Evolutionary conservation across 1,140 invertebrate species (phyloP).

Genomic region (Caenorhabditis tropicalis): DNA sequence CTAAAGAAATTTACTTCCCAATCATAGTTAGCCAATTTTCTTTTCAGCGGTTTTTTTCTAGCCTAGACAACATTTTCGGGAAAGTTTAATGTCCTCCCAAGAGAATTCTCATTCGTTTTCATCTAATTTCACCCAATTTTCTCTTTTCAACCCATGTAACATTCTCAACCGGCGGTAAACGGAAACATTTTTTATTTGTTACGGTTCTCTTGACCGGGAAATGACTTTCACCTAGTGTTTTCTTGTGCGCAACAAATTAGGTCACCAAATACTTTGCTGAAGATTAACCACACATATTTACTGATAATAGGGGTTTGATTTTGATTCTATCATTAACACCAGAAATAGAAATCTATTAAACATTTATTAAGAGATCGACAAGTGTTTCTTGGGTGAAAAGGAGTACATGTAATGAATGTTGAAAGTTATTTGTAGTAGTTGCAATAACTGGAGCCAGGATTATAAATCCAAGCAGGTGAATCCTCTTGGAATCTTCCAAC

Average conservation of each 20-base stretch:
- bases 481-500: slow-evolving; percentile 24
- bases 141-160: not conserved
- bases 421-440: slow-evolving; percentile 47
- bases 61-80: too few species aligned
- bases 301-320: not conserved
- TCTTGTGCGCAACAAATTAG: slow-evolving; percentile 16
- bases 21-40: too few species aligned
- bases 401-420: not conserved
- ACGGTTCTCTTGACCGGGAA: not conserved
- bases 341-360: slow-evolving; percentile 1
- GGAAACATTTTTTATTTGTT: not conserved
- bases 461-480: slow-evolving; percentile 48
- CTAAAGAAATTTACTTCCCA: too few species aligned
- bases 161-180: not conserved
- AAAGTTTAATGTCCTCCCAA: not conserved
- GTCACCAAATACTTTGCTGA: slow-evolving; percentile 26
- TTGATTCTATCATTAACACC: not conserved
- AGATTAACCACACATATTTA: not conserved
- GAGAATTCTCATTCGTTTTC: not conserved
- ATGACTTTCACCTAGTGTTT: slow-evolving; percentile 15
- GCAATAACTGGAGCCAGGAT: slow-evolving; percentile 50
- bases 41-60: too few species aligned
- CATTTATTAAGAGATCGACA: slow-evolving; percentile 6
- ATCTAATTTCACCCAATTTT: not conserved
- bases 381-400: not conserved